These are phyloP conservation scores for Noctua comes DNA, from an alignment of 2,888 invertebrate species.

Conservation along the genomic window DNA sequence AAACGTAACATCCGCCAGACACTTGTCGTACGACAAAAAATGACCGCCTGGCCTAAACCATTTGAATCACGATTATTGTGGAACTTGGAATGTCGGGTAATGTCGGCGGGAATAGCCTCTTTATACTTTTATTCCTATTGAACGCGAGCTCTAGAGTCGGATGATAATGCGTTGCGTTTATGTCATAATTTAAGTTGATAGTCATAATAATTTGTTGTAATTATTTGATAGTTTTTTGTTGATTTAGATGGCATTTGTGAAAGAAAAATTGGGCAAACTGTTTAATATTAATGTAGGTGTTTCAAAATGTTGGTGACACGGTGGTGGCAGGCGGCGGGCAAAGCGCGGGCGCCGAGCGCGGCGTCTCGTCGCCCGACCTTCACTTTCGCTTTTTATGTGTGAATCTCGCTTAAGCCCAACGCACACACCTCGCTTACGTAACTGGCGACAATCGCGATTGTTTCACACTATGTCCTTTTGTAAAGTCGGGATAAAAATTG, in stretches of 20 bases:
- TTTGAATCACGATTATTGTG: constrained; percentile 25
- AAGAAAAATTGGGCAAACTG: constrained; percentile 54
- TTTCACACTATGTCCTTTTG: constrained; percentile 61
- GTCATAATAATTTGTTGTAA: constrained; percentile 6
- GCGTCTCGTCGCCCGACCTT: constrained; percentile 73
- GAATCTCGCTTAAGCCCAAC: constrained; percentile 73
- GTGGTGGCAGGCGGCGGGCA: constrained; percentile 26
- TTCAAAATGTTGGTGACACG: constrained; percentile 63
- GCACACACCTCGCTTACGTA: constrained; percentile 65
- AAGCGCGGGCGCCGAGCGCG: constrained; percentile 29
- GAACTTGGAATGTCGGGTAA: constrained; percentile 8
- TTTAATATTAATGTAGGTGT: constrained; percentile 62
- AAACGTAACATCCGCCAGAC: constrained; percentile 62
- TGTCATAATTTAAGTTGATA: constrained; percentile 10
- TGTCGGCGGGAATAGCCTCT: not conserved
- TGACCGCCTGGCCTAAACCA: constrained; percentile 43
- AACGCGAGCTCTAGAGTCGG: not conserved
- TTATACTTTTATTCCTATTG: not conserved
- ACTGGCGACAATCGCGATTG: constrained; percentile 58
- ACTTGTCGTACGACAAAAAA: constrained; percentile 51
- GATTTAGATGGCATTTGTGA: constrained; percentile 27
- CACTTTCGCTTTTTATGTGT: constrained; percentile 81
- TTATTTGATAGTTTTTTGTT: constrained; percentile 9
- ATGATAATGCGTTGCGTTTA: constrained; percentile 2
- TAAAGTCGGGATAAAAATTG: constrained; percentile 49